phyloP scores from a whole-genome alignment of 2,888 invertebrate genomes.

The Drosophila silvestris region DNA sequence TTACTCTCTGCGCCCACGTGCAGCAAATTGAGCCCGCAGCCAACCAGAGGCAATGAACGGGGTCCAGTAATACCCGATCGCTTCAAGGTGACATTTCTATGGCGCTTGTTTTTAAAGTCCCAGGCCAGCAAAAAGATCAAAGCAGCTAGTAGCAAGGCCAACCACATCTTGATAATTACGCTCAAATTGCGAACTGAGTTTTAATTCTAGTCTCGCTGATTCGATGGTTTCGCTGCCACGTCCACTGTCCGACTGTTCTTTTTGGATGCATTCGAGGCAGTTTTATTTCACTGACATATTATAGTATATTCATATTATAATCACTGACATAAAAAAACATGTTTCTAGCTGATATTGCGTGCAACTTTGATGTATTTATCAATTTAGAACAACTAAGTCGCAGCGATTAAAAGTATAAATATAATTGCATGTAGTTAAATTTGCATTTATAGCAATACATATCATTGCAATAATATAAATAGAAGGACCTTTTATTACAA shows the following conservation, averaged over 20 bases:
- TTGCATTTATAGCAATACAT: background rate
- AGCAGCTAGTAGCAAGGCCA: constrained; percentile 51
- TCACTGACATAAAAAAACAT: constrained; percentile 51
- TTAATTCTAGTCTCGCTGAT: background rate
- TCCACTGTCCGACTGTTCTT: constrained; percentile 49
- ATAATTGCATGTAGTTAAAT: background rate
- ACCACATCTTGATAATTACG: constrained; percentile 49
- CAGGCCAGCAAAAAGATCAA: constrained; percentile 60
- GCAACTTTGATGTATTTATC: background rate
- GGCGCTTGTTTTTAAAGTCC: constrained; percentile 63
- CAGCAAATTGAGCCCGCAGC: constrained; percentile 60
- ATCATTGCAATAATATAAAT: background rate
- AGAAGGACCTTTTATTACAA: too few species aligned
- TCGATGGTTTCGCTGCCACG: constrained; percentile 45
- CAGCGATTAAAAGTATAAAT: background rate
- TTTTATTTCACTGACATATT: constrained; percentile 19
- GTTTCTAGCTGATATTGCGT: constrained; percentile 33
- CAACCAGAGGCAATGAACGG: constrained; percentile 57
- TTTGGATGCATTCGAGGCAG: constrained; percentile 17
- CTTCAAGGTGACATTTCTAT: constrained; percentile 37
- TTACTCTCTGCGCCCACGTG: constrained; percentile 66
- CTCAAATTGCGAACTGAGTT: constrained; percentile 3
- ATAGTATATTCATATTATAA: constrained; percentile 1
- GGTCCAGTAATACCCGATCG: constrained; percentile 65
- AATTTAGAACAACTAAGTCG: background rate